A percentile compares a stretch with the other conserved stretches of the same genome.
Evolutionary conservation across 1,140 invertebrate genomes (phyloP).

Genomic region (Globodera rostochiensis): DNA sequence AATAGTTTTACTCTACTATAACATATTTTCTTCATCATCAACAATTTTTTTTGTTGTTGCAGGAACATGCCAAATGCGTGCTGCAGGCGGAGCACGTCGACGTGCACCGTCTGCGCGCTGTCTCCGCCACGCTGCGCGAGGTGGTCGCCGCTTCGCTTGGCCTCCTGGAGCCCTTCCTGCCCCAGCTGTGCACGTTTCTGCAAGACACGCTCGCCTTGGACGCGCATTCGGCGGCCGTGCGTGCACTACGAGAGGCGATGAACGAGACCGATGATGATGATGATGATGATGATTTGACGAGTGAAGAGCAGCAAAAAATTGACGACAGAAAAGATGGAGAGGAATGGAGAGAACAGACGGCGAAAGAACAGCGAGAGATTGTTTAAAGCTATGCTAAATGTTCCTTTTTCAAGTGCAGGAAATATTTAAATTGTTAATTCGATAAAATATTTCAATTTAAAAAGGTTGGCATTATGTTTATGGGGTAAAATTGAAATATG

Average conservation of each 20-base stretch:
- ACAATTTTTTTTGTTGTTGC: background rate
- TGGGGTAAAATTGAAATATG: too few species aligned
- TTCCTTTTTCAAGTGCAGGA: too few species aligned
- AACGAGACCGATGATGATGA: too few species aligned
- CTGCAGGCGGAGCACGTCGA: background rate
- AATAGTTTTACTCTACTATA: background rate
- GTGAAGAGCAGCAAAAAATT: too few species aligned
- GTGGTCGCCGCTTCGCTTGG: constrained; percentile 9
- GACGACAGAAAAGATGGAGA: too few species aligned
- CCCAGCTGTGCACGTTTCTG: constrained; percentile 34
- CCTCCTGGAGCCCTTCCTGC: constrained; percentile 28
- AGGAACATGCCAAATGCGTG: background rate
- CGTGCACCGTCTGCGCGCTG: background rate
- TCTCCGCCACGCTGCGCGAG: constrained; percentile 3
- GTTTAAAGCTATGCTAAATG: too few species aligned
- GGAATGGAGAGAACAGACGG: too few species aligned
- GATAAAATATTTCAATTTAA: too few species aligned
- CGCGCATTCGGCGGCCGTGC: background rate
- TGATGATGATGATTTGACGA: too few species aligned
- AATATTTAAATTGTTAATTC: too few species aligned
- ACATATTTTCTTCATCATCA: background rate
- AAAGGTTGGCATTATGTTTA: too few species aligned
- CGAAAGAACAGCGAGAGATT: too few species aligned
- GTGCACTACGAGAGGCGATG: background rate
- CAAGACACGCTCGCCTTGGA: constrained; percentile 18